Base-by-base conservation (phyloP, 1,140 invertebrate genomes). In the Zophobas morio region DNA sequence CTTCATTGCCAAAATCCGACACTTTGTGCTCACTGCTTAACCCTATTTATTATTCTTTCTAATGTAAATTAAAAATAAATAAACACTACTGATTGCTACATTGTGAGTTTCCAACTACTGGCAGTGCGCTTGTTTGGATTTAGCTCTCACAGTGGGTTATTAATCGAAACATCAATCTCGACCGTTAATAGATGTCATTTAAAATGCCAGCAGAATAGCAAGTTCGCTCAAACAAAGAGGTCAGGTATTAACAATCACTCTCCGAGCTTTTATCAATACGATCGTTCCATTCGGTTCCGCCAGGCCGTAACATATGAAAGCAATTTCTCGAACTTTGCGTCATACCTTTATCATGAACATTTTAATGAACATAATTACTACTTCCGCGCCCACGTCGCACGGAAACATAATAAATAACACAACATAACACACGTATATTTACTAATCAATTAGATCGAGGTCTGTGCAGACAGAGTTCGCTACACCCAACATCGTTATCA, bases 291-390 rank as follows among this genome's bases (percentile, higher is more conserved):
- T 46, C 3, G 42, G 42, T 46, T 8, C 3, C 42, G 8, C 42
- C 20, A 20, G 20, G 20, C 20, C 20, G 20, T 20, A 46, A 46
- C 42, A 46, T 46, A 8, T 46, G 42, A 46, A 46, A 46, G 42
- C 42, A 46, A 46, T 46, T 46, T 8, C 8, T 46, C 42, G 42
- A 20, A 20, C 20, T 20, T 20, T 20, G 20, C 20, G 42, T 8
- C 42, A 8, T 46, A 46, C 3, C 42, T 60, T 60, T 36, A 8
- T n/a, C 35, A 4, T 39, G n/a, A 60, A 60, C 56, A 60, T 39
- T 35, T 6, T 60, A 60, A 60, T 60, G 56, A 60, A 60, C 34
- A 36, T 60, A 60, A 60, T 60, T 60, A 60, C 35, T 35, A 60
- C 34, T 60, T 36, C 8, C 36, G 56, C 33, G 37, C 56, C 35